phyloP scores from a whole-genome alignment of 2,797 vertebrate genomes.

The Pipistrellus nathusii region DNA sequence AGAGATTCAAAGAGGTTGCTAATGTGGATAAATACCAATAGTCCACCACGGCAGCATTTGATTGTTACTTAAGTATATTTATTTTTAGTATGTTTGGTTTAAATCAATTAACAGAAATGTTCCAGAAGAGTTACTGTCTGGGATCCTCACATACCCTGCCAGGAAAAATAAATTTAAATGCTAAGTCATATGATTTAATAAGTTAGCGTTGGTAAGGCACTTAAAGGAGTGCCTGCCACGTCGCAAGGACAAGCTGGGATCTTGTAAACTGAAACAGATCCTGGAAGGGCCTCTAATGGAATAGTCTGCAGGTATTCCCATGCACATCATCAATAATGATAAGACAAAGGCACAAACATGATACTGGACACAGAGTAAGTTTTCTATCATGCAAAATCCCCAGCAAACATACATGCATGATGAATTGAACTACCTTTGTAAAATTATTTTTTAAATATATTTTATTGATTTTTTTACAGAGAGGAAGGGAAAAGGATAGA shows the following conservation, averaged over 20 bases:
- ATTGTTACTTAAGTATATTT: not conserved
- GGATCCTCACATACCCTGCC: not conserved
- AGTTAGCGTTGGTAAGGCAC: not conserved
- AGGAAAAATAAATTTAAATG: not conserved
- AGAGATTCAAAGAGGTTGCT: not conserved
- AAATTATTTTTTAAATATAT: not conserved
- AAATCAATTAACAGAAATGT: not conserved
- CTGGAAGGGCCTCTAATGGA: not conserved
- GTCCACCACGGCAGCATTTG: not conserved
- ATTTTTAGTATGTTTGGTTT: not conserved
- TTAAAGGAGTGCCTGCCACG: not conserved
- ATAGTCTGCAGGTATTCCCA: not conserved
- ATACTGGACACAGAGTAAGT: not conserved
- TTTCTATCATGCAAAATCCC: not conserved
- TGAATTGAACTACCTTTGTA: not conserved
- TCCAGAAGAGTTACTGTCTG: slow-evolving; percentile 7
- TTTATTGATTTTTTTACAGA: too few relatives aligned
- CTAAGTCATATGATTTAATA: not conserved
- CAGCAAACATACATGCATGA: not conserved
- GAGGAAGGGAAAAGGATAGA: too few relatives aligned
- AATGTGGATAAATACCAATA: not conserved
- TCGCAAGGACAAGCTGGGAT: not conserved
- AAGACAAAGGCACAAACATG: not conserved
- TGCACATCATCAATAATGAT: not conserved
- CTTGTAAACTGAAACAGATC: not conserved